Base-by-base conservation (phyloP, 2,113 vertebrate genomes). In the Echinops telfairi region DNA sequence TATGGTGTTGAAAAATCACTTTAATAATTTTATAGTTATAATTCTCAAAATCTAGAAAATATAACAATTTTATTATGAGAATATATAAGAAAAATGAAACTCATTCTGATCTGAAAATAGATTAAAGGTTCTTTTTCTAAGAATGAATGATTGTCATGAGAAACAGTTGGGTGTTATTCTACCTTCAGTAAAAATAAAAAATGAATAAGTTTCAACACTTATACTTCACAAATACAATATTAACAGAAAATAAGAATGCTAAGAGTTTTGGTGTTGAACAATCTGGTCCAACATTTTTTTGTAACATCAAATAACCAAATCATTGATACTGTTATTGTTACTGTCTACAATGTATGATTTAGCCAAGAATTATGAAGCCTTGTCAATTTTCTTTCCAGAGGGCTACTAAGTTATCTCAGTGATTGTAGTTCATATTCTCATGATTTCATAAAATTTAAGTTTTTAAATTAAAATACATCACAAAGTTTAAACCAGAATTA, bases 181-280 rank as follows among this genome's bases (percentile, higher is more conserved):
- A 23, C 60, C 10, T 38, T 76, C 6, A 36, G 2, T 86, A 27
- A 77, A 86, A 83, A 86, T 64, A 64, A 68, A 81, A 29, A 80
- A 88, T 62, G 1, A n/a, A 36, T 70, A 60, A 1, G 86, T 79
- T 86, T 75, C 3, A 62, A 62, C 16, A 62, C 16, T 58, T 86
- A 75, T 38, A 2, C 85, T 91, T 25, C 7, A 87, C 1, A 4
- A 1, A 7, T 31, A 12, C 27, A 66, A 82, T 47, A 40, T 81
- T 89, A 64, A 33, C 53, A 58, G 19, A 85, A 86, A 89, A 82
- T 90, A 70, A 82, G 57, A 93, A 68, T 0, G 14, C 33, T 84
- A 17, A 84, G 31, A 62, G 6, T 66, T 43, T 43, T 88, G 88
- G 1, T 11, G 17, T 1, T 79, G 11, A 58, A 57, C 40, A 53